Evolutionary conservation across 2,888 invertebrate species (phyloP), one percentile per base, ranked within the genome.

Genomic region (Timema cristinae): DNA sequence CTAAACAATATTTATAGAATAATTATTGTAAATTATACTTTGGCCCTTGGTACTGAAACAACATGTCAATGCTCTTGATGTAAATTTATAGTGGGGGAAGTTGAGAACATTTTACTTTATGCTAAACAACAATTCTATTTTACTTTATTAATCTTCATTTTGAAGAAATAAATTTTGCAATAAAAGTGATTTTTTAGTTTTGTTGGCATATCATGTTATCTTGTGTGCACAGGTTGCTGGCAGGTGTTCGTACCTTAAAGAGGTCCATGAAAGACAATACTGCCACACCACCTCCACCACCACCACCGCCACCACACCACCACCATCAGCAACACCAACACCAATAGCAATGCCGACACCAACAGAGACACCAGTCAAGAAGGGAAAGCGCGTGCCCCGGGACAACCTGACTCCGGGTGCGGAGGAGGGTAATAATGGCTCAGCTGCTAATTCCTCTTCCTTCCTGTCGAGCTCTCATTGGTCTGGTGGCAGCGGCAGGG

Each of bases 401-500:
- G 66, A 47, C 32, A 71, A 69, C 51, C 69, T 70, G 50, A 70
- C 69, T 56, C 67, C 68, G 49, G 66, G 72, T 70, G 70, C 73
- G 48, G 75, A 73, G 72, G 82, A 83, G 82, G 83, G 83, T 83
- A 83, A 83, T 32, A 32, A 32, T 82, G 81, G 72, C 72, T 69
- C 73, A 70, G 70, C 71, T 69, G 70, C 71, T 72, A 70, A 69
- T 72, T 71, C 75, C 74, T 73, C 76, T 74, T 74, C 75, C 74
- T 73, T 75, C 76, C 75, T 74, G 32, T 32, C 32, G 32, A 32
- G 32, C 74, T 74, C 75, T 75, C 73, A 73, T 72, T 67, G 73
- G 81, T 83, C 81, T 81, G 82, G 82, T 82, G 82, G 82, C 82
- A 81, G 81, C 80, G 82, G 81, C 80, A 81, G 81, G 75, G 76